Conservation (phyloP, 2,888 invertebrate species). For the Pyrrhosoma nymphula region DNA sequence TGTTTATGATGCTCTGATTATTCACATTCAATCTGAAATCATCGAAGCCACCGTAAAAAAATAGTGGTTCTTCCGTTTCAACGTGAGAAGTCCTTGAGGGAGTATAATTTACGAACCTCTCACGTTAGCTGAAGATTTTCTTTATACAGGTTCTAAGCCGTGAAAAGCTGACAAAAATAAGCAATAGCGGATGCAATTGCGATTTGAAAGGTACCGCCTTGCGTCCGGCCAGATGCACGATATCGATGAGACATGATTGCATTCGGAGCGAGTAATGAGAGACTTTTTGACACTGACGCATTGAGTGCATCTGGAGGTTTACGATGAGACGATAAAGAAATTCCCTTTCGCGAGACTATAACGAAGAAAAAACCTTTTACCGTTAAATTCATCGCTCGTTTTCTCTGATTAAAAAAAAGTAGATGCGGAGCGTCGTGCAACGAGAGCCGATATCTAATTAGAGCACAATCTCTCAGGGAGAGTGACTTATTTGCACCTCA, state of each 20-base stretch:
- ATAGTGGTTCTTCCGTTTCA: not conserved
- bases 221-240: not conserved
- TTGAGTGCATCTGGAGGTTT: not conserved
- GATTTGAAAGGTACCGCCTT: not conserved
- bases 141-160: not conserved
- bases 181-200: not conserved
- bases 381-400: not conserved
- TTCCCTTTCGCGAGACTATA: not conserved
- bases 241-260: not conserved
- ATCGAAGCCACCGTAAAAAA: not conserved
- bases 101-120: not conserved
- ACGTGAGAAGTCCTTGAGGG: not conserved
- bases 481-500: not conserved
- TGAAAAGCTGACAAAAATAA: not conserved
- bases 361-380: not conserved
- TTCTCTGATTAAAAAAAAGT: not conserved
- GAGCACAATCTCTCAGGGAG: not conserved
- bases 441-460: not conserved
- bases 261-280: not conserved
- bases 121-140: not conserved
- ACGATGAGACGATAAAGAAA: not conserved
- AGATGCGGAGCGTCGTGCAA: not conserved
- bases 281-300: constrained; percentile 32
- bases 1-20: not conserved
- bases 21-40: not conserved